Conservation (phyloP, 2,113 vertebrate species). For the Zingel zingel region DNA sequence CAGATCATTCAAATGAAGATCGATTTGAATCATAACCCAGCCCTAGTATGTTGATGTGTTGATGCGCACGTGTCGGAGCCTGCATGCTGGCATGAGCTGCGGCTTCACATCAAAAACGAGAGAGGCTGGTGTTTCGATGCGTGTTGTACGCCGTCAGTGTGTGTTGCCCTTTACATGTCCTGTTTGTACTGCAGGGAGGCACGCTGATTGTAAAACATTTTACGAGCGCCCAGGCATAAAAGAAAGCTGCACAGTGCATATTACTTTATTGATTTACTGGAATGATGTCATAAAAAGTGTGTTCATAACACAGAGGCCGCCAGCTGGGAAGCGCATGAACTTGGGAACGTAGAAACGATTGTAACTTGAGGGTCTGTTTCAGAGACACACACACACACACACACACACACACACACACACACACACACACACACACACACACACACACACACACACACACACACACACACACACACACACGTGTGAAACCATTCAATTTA, state of each 20-base stretch:
- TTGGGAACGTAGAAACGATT: neutral
- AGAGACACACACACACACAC: neutral
- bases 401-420: neutral
- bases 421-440: slow-evolving; percentile 15
- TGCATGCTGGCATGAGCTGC: no score
- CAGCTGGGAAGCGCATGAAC: neutral
- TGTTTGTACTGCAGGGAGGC: slow-evolving; percentile 12
- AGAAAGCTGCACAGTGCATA: neutral
- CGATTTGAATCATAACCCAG: neutral
- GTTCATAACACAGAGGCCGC: neutral
- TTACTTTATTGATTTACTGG: slow-evolving; percentile 17
- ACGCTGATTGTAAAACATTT: slow-evolving; percentile 15
- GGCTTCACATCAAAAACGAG: neutral
- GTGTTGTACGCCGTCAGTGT: neutral
- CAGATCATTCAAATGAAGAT: no score
- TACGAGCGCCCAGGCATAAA: slow-evolving; percentile 2
- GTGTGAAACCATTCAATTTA: no score
- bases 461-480: slow-evolving; percentile 6
- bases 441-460: neutral
- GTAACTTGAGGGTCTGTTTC: neutral
- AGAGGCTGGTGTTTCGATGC: neutral
- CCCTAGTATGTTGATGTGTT: no score
- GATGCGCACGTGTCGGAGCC: no score
- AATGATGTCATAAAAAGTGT: slow-evolving; percentile 8
- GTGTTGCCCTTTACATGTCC: neutral